Conservation (phyloP, 2,888 invertebrate species). For the Drosophila anomalipes region DNA sequence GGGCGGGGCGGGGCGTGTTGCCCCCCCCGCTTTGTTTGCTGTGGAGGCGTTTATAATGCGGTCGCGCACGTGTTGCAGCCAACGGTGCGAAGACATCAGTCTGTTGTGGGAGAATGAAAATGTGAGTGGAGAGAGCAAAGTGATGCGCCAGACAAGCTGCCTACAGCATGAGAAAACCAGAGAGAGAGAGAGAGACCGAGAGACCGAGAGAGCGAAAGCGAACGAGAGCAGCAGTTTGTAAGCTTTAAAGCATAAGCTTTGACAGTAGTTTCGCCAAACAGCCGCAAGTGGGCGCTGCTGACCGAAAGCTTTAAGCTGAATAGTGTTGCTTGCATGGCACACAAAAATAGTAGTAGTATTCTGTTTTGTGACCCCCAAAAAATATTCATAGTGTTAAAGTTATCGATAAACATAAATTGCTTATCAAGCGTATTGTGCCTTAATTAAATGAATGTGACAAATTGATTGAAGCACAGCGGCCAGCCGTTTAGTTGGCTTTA, state of each 20-base stretch:
- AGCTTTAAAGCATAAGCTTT: conserved; percentile 60
- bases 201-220: background rate
- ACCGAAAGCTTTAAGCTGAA: conserved; percentile 36
- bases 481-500: conserved; percentile 1
- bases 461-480: conserved; percentile 41
- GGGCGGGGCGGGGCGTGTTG: background rate
- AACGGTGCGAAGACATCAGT: conserved; percentile 27
- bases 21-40: conserved; percentile 1
- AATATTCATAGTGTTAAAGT: background rate
- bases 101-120: background rate
- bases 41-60: conserved; percentile 36
- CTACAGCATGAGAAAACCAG: conserved; percentile 42
- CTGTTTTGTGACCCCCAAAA: background rate
- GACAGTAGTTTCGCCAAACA: conserved; percentile 2
- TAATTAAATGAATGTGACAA: conserved; percentile 44
- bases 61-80: conserved; percentile 68
- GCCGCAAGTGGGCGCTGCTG: conserved; percentile 51
- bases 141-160: conserved; percentile 66
- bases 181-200: background rate
- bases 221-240: conserved; percentile 5
- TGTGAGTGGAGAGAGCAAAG: background rate
- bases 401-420: conserved; percentile 8
- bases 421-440: conserved; percentile 41
- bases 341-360: conserved; percentile 11
- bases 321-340: conserved; percentile 44